phyloP scores from a whole-genome alignment of 1,140 invertebrate genomes.

The Bombus impatiens region DNA sequence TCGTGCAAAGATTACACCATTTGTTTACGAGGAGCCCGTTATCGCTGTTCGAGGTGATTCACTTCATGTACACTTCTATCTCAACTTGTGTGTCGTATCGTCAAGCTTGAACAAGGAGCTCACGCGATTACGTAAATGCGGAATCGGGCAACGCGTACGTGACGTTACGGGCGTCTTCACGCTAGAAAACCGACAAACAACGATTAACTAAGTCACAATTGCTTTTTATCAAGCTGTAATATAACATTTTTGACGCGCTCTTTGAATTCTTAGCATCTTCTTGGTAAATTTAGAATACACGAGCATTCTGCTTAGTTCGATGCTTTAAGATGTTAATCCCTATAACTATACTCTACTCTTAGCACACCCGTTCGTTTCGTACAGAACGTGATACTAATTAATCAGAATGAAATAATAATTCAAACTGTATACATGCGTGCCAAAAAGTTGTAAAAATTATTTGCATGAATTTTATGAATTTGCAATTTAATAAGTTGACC shows the following conservation, averaged over 20 bases:
- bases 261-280: background rate
- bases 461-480: too few relatives aligned
- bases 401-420: too few relatives aligned
- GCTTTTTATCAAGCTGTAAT: background rate
- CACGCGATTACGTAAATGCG: constrained; percentile 32
- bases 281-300: background rate
- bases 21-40: constrained; percentile 22
- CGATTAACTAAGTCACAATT: background rate
- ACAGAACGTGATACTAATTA: too few relatives aligned
- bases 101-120: background rate
- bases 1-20: background rate
- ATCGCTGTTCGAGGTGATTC: constrained; percentile 23
- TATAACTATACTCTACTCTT: too few relatives aligned
- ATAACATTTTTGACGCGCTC: too few relatives aligned
- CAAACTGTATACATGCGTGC: too few relatives aligned
- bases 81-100: background rate
- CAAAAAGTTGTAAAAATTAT: too few relatives aligned
- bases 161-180: constrained; percentile 6
- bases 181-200: background rate
- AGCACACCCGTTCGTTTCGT: too few relatives aligned
- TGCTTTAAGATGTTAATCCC: background rate
- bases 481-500: too few relatives aligned
- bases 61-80: background rate
- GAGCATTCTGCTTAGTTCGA: background rate
- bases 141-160: constrained; percentile 19